Evolutionary conservation across 2,797 vertebrate genomes (phyloP), one percentile per base, ranked within the genome.

Genomic region (Pseudopleuronectes americanus): DNA sequence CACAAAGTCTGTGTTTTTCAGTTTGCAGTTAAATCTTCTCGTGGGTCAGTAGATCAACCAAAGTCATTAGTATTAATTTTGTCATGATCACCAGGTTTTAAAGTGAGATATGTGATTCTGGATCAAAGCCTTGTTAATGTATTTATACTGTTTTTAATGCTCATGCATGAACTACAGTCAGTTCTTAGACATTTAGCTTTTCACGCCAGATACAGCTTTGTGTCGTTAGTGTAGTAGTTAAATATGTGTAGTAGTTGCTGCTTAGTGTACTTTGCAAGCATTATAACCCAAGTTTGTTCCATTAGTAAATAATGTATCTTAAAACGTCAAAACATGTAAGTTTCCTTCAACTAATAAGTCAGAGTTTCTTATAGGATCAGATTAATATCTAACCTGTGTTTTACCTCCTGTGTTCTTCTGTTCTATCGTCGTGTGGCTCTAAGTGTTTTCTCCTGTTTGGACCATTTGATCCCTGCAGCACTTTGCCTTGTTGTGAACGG

Each of bases 391-490:
- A 28, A 75, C 76, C 67, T 43, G 61, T 54, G 47, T 8, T 71
- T 79, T 66, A 60, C 64, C 57, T 77, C 59, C n/a, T 57, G 54
- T 26, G 33, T 58, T 71, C 26, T 58, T 71, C 26, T 28, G 23
- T 12, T 49, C 22, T n/a, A 10, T 56, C 66, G 31, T 71, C n/a
- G 7, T 57, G 26, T 28, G 21, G 33, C 69, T 64, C 41, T 78
- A 66, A 83, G 80, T 84, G 84, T 76, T 86, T 87, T 85, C 61
- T 84, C 64, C 55, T 88, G 69, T 85, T 81, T 59, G 57, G 61
- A 71, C 31, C 2, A 60, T 60, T 74, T 81, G 67, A 70, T 74
- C 12, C 12, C 70, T 54, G 43, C 55, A 5, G 51, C 56, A 61
- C 71, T 84, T 70, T 23, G 2, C 28, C 60, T 57, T 14, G 63